Conservation (phyloP, 2,888 invertebrate species). For the Dynastes maya region DNA sequence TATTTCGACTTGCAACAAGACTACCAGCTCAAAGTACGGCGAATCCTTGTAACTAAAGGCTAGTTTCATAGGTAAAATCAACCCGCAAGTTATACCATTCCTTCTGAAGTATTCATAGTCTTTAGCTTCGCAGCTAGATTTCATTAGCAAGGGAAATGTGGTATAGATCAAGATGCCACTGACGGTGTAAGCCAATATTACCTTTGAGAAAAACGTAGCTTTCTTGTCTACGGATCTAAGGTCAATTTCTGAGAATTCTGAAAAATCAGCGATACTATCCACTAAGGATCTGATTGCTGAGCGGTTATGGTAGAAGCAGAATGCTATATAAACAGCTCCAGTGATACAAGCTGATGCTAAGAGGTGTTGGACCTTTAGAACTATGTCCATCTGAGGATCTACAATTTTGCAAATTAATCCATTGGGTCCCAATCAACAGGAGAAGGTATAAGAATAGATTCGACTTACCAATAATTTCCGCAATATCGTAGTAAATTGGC, state of each 20-base stretch:
- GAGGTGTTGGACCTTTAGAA: slow-evolving; percentile 54
- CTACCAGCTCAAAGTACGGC: slow-evolving; percentile 58
- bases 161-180: slow-evolving; percentile 59
- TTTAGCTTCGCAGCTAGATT: slow-evolving; percentile 52
- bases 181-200: slow-evolving; percentile 58
- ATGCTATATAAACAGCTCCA: slow-evolving; percentile 60
- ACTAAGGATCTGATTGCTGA: slow-evolving; percentile 51
- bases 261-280: slow-evolving; percentile 42
- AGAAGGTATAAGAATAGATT: not conserved
- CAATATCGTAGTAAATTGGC: not conserved
- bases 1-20: slow-evolving; percentile 59
- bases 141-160: slow-evolving; percentile 57
- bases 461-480: slow-evolving; percentile 30
- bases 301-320: slow-evolving; percentile 59
- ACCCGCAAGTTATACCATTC: slow-evolving; percentile 59
- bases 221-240: slow-evolving; percentile 56
- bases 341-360: slow-evolving; percentile 59
- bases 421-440: not conserved
- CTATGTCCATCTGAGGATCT: slow-evolving; percentile 39
- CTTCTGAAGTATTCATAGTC: slow-evolving; percentile 53
- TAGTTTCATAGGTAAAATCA: slow-evolving; percentile 56
- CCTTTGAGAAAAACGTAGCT: slow-evolving; percentile 58
- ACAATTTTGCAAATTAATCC: not conserved
- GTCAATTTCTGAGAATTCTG: slow-evolving; percentile 47
- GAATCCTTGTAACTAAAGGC: slow-evolving; percentile 58